phyloP scores from a whole-genome alignment of 2,888 invertebrate species.

The Leptodirus hochenwartii region DNA sequence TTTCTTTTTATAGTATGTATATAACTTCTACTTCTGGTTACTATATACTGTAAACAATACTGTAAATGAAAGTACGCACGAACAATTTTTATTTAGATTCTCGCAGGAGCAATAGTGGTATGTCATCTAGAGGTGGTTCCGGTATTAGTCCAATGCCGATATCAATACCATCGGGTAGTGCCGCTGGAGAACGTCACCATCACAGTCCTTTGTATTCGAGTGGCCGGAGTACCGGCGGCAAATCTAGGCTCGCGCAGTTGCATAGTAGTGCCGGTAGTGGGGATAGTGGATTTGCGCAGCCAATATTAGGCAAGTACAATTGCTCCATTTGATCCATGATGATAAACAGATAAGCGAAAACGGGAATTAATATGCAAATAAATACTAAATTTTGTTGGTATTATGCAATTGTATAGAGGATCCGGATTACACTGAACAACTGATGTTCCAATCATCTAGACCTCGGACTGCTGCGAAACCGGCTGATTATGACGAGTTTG shows the following conservation, averaged over 20 bases:
- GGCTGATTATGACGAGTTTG: slow-evolving; percentile 44
- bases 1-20: background rate
- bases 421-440: too few relatives aligned
- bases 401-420: too few relatives aligned
- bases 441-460: slow-evolving; percentile 32
- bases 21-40: too few relatives aligned
- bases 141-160: slow-evolving; percentile 32
- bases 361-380: too few relatives aligned
- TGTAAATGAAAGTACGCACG: too few relatives aligned
- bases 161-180: too few relatives aligned
- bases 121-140: slow-evolving; percentile 36
- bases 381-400: too few relatives aligned
- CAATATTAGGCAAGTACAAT: slow-evolving; percentile 9
- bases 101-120: slow-evolving; percentile 33
- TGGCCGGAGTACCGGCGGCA: slow-evolving; percentile 17
- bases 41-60: too few relatives aligned
- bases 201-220: slow-evolving; percentile 18
- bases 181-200: too few relatives aligned
- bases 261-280: slow-evolving; percentile 23
- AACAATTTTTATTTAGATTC: slow-evolving; percentile 26
- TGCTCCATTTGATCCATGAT: too few relatives aligned
- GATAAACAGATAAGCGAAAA: too few relatives aligned
- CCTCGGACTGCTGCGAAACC: slow-evolving; percentile 35
- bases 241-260: slow-evolving; percentile 18
- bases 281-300: slow-evolving; percentile 22